phyloP scores from a whole-genome alignment of 2,797 vertebrate genomes.

The Pitangus sulphuratus region DNA sequence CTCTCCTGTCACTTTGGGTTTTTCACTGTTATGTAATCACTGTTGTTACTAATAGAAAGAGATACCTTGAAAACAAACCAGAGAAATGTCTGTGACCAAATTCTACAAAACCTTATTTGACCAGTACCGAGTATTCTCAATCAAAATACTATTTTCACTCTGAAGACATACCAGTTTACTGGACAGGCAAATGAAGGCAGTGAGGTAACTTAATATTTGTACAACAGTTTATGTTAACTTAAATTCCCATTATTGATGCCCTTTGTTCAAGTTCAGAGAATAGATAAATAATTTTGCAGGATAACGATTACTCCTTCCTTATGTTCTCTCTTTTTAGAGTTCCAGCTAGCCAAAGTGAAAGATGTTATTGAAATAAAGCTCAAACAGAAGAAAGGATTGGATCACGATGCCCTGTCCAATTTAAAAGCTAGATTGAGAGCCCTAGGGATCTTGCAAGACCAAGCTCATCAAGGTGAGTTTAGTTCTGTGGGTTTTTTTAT shows the following conservation, averaged over 20 bases:
- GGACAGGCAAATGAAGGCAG: background rate
- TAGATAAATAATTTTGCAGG: background rate
- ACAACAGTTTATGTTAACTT: background rate
- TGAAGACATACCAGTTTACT: background rate
- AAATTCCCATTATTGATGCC: background rate
- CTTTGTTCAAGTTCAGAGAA: background rate
- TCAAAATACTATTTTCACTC: background rate
- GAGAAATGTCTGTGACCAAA: background rate
- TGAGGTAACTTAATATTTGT: background rate
- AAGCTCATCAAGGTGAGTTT: background rate
- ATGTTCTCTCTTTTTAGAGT: background rate
- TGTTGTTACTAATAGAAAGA: background rate
- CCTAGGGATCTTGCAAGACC: background rate
- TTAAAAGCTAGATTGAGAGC: background rate
- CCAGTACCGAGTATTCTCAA: background rate
- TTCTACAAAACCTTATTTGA: background rate
- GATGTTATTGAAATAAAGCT: background rate
- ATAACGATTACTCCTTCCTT: background rate
- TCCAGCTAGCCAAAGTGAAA: background rate
- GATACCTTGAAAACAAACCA: background rate
- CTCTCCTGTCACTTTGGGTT: background rate
- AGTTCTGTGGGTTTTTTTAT: background rate
- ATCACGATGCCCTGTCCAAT: background rate
- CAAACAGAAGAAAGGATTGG: background rate
- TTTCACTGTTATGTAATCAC: background rate